Conservation (phyloP, 1,140 invertebrate genomes). For the Vanessa atalanta region DNA sequence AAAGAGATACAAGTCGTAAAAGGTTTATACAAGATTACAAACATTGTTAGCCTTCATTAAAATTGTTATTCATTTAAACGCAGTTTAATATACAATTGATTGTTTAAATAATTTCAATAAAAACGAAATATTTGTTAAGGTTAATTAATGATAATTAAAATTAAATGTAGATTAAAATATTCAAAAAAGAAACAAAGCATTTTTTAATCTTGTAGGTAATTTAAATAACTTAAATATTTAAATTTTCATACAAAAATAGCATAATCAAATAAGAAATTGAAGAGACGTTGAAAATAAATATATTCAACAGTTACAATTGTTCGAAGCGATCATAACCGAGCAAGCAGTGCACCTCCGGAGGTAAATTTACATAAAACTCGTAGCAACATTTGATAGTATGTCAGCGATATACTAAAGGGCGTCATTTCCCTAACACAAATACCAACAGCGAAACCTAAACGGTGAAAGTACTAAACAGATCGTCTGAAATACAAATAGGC, state of each 20-base stretch:
- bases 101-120: no score
- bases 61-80: background rate
- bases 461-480: constrained; percentile 72
- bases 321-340: background rate
- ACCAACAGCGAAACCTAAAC: constrained; percentile 69
- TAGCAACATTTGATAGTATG: constrained; percentile 39
- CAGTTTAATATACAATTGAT: background rate
- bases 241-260: background rate
- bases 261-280: background rate
- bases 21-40: background rate
- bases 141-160: no score
- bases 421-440: constrained; percentile 71
- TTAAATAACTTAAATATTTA: no score
- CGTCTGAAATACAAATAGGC: constrained; percentile 69
- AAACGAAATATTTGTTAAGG: no score
- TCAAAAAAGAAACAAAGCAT: no score
- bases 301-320: background rate
- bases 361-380: constrained; percentile 34
- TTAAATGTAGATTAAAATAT: no score
- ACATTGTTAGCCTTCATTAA: background rate
- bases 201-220: no score
- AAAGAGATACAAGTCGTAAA: constrained; percentile 10
- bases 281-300: background rate
- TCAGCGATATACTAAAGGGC: constrained; percentile 59
- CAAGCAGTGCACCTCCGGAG: constrained; percentile 14